These are phyloP conservation scores for Neosilurus hyrtlii DNA, from an alignment of 2,797 vertebrate species.

Conservation along the genomic window DNA sequence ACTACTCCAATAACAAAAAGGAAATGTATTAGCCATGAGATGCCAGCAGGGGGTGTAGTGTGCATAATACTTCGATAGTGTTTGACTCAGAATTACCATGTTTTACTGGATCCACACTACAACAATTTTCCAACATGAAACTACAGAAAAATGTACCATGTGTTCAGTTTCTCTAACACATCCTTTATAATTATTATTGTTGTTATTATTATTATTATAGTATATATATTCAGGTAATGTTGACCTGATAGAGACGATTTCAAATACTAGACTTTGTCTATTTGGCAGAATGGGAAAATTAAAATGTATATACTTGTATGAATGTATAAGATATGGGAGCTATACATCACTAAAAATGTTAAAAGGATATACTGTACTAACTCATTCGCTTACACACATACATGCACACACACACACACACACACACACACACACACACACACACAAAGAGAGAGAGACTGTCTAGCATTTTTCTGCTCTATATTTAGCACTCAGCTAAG, in stretches of 20 bases:
- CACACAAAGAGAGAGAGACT: background rate
- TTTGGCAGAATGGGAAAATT: background rate
- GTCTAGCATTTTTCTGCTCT: conserved; percentile 37
- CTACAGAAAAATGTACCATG: background rate
- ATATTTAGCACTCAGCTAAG: conserved; percentile 51
- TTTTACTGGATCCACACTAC: background rate
- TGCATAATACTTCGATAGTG: conserved; percentile 29
- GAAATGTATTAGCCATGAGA: conserved; percentile 38
- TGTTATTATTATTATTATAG: too few relatives aligned
- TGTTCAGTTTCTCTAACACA: background rate
- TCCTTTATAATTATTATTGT: too few relatives aligned
- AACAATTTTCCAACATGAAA: background rate
- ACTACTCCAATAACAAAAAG: background rate
- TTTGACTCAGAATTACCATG: background rate
- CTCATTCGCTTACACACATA: background rate
- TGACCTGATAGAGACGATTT: background rate
- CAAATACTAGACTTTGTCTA: background rate
- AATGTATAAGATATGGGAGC: background rate
- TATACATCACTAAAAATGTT: background rate
- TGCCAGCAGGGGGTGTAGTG: conserved; percentile 72
- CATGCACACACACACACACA: too few relatives aligned
- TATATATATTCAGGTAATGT: background rate
- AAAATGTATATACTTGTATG: background rate
- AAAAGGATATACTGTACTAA: background rate
- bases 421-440: too few relatives aligned